phyloP scores from a whole-genome alignment of 1,140 invertebrate genomes.

The Rhopalosiphum maidis region DNA sequence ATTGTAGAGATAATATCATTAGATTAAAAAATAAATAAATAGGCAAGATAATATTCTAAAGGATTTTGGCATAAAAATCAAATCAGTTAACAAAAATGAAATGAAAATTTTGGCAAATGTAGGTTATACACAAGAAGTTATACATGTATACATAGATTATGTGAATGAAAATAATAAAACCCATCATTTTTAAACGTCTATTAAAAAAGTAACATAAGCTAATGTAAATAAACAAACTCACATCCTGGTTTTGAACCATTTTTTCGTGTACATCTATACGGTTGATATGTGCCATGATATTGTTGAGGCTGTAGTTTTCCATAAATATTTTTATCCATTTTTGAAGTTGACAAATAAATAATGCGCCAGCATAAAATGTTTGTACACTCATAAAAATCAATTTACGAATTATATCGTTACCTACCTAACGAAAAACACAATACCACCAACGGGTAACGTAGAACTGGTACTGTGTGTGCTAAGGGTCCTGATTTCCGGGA shows the following conservation, averaged over 20 bases:
- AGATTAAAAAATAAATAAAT: not conserved
- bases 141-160: not conserved
- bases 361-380: not conserved
- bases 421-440: slow-evolving; percentile 27
- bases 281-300: slow-evolving; percentile 67
- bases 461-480: slow-evolving; percentile 30
- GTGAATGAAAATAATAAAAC: not conserved
- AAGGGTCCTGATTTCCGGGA: slow-evolving; percentile 57
- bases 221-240: slow-evolving; percentile 68
- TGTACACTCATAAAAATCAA: not conserved
- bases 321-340: slow-evolving; percentile 83
- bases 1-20: not conserved
- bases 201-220: slow-evolving; percentile 21
- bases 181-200: not conserved
- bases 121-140: not conserved
- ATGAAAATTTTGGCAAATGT: slow-evolving; percentile 26
- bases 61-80: slow-evolving; percentile 23
- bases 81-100: slow-evolving; percentile 19
- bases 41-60: not conserved
- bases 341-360: not conserved
- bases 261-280: slow-evolving; percentile 79
- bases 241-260: slow-evolving; percentile 83
- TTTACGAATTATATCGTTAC: not conserved
- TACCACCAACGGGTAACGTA: slow-evolving; percentile 47
- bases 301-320: slow-evolving; percentile 79